Evolutionary conservation across 2,888 invertebrate species (phyloP).

Genomic region (Teleiodes luculella): DNA sequence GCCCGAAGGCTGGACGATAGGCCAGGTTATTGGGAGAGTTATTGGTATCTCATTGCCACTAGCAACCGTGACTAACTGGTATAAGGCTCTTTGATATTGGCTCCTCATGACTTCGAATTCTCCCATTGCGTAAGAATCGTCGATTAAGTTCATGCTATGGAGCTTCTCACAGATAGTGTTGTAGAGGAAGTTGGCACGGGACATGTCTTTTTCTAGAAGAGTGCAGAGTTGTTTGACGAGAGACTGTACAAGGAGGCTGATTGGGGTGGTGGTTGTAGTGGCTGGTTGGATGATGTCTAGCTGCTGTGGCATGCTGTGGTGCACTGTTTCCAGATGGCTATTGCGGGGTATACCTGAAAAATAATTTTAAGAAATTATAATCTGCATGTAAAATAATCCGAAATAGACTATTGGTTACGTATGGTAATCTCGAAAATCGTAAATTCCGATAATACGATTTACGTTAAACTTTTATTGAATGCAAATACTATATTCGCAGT

Average conservation of each 20-base stretch:
- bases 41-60: slow-evolving; percentile 75
- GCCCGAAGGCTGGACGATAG: slow-evolving; percentile 68
- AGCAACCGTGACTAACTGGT: slow-evolving; percentile 80
- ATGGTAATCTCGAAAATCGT: too few species aligned
- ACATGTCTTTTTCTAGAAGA: slow-evolving; percentile 80
- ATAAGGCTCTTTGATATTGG: slow-evolving; percentile 83
- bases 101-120: slow-evolving; percentile 84
- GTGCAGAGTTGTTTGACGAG: slow-evolving; percentile 83
- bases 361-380: neutral
- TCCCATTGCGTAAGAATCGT: slow-evolving; percentile 82
- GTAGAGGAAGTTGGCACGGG: slow-evolving; percentile 80
- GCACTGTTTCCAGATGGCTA: slow-evolving; percentile 52
- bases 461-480: too few species aligned
- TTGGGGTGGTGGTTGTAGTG: slow-evolving; percentile 72
- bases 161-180: slow-evolving; percentile 83
- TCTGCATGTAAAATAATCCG: too few species aligned
- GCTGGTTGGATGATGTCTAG: slow-evolving; percentile 56
- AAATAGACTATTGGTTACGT: too few species aligned
- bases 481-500: too few species aligned
- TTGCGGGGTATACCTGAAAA: slow-evolving; percentile 55
- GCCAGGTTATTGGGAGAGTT: slow-evolving; percentile 71
- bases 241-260: slow-evolving; percentile 84
- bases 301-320: slow-evolving; percentile 57
- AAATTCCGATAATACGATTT: too few species aligned
- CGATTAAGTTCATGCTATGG: slow-evolving; percentile 83